Evolutionary conservation across 2,888 invertebrate genomes (phyloP).

Genomic region (Cephus rjabovi): DNA sequence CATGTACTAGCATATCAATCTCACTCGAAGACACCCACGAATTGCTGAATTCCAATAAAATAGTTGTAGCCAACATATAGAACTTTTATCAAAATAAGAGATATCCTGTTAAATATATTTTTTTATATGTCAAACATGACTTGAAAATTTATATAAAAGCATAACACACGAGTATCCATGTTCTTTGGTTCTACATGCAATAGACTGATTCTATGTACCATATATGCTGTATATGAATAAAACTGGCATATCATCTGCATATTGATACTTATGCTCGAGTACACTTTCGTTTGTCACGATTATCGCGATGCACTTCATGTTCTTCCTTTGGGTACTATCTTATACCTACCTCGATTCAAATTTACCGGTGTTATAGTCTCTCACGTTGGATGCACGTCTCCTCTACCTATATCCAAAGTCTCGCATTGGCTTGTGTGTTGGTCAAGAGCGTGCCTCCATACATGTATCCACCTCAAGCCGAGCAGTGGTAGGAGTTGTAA

Average conservation of each 20-base stretch:
- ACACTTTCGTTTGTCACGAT: not conserved
- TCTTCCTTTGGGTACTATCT: not conserved
- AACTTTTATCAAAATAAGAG: not conserved
- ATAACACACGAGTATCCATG: not conserved
- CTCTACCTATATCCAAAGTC: not conserved
- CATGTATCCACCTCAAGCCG: constrained; percentile 37
- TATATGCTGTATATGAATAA: not conserved
- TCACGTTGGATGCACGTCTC: not conserved
- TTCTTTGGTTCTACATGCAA: not conserved
- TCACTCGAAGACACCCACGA: not conserved
- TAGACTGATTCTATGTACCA: not conserved
- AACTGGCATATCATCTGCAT: not conserved
- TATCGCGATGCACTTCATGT: not conserved
- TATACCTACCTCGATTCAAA: not conserved
- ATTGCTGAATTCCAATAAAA: not conserved
- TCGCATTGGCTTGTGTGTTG: not conserved
- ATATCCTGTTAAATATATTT: too few species aligned
- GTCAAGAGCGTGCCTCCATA: constrained; percentile 1
- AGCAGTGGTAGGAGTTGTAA: constrained; percentile 29
- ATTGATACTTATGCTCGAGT: not conserved
- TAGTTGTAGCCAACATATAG: not conserved
- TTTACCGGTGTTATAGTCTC: not conserved
- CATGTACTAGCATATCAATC: not conserved
- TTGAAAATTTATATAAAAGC: not conserved
- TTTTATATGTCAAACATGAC: not conserved